Evolutionary conservation across 1,140 invertebrate species (phyloP), one percentile per base, ranked within the genome.

Genomic region (Diorhabda elongata): DNA sequence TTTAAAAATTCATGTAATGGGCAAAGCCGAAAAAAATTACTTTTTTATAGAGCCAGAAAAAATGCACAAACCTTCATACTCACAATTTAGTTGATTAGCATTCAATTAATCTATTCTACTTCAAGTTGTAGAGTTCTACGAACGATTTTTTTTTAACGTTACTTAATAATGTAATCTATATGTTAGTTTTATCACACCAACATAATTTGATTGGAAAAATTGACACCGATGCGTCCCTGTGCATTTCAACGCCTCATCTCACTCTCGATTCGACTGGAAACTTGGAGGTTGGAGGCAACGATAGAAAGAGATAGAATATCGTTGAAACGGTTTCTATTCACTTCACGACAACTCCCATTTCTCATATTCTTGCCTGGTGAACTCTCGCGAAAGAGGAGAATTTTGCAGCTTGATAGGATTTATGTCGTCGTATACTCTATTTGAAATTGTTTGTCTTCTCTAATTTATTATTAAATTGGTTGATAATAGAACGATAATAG

Each of bases 301-400:
- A 52, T 8, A 52, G 47, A 52, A 52, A 52, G 47, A 52, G 47
- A 52, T 52, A n/a, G 42, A 66, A 61, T 63, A 41, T 58, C 43
- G 64, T 61, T 57, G 56, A 66, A 73, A 66, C 70, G 74, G 71
- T 75, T 73, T 71, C 74, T 72, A 75, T 73, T 75, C 74, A 73
- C 64, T 70, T 69, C 72, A 75, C 74, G 74, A 70, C 66, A 45
- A 65, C 69, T 61, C 57, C 44, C 61, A 60, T 67, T 67, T 67
- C 66, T 59, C 59, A 41, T 42, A 43, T 63, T 64, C 65, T 65
- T 64, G 47, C 52, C 8, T 52, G n/a, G 47, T 62, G 64, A 57
- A 65, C 64, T 65, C 61, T 44, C 6, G 61, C 64, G 61, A 58
- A 58, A 64, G 58, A 66, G 43, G 41, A 64, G 65, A 44, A 44